phyloP scores from a whole-genome alignment of 2,113 vertebrate genomes.

The Macheiramphus alcinus region DNA sequence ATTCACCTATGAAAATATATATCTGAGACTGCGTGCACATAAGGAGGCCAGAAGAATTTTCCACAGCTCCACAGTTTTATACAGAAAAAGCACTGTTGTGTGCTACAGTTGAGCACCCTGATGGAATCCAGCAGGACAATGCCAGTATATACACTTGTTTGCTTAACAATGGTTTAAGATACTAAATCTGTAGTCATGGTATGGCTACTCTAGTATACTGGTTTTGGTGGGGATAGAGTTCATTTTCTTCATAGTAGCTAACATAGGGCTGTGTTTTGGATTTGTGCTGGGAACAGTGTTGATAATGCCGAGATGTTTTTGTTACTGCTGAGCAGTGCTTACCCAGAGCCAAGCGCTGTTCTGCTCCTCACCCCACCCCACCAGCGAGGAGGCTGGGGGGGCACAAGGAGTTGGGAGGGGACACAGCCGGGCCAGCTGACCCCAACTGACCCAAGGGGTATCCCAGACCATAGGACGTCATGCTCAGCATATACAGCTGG shows the following conservation, averaged over 20 bases:
- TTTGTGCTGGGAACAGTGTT: too few species aligned
- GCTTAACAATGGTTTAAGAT: not conserved
- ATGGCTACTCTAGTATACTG: not conserved
- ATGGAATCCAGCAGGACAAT: not conserved
- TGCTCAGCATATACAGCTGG: too few species aligned
- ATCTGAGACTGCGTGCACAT: not conserved
- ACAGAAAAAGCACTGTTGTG: not conserved
- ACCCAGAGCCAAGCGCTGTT: too few species aligned
- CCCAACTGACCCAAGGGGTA: too few species aligned
- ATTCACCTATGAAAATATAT: not conserved
- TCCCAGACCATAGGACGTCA: too few species aligned
- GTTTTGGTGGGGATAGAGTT: too few species aligned
- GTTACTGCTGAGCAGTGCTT: too few species aligned
- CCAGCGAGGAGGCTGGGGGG: too few species aligned
- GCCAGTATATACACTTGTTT: not conserved
- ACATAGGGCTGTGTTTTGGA: accelerated
- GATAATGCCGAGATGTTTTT: accelerated
- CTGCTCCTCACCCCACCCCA: too few species aligned
- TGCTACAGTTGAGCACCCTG: not conserved
- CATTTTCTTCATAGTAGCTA: too few species aligned
- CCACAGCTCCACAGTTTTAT: not conserved
- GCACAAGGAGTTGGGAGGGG: too few species aligned
- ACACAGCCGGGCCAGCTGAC: too few species aligned
- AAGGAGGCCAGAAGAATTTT: not conserved
- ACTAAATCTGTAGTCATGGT: not conserved